Conservation (phyloP, 2,113 vertebrate species). For the Ptychochromis oligacanthus region DNA sequence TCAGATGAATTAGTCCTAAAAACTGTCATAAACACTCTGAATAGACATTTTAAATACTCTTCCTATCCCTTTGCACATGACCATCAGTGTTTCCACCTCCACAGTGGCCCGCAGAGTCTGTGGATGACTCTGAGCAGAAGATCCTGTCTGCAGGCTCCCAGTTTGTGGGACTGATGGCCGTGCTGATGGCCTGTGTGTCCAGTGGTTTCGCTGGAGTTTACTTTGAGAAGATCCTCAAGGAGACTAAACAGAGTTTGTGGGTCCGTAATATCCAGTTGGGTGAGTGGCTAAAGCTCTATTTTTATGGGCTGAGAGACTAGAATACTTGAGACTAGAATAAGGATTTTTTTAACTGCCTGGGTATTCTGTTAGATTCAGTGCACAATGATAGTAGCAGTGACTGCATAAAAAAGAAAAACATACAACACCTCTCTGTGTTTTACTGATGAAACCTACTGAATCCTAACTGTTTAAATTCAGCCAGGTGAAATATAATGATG, state of each 20-base stretch:
- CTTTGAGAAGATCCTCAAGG: conserved; percentile 98
- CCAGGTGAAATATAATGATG: not conserved
- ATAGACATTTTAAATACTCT: not conserved
- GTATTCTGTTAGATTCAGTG: not conserved
- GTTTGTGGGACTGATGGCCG: conserved; percentile 90
- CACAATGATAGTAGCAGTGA: not conserved
- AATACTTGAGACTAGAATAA: not conserved
- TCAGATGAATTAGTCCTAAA: not conserved
- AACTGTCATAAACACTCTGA: no score
- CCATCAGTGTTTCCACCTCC: conserved; percentile 4
- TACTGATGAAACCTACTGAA: no score
- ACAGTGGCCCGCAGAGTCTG: conserved; percentile 89
- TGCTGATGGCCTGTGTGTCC: conserved; percentile 93
- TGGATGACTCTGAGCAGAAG: conserved; percentile 74
- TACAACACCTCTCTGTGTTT: not conserved
- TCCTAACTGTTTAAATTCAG: not conserved
- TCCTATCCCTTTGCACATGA: not conserved
- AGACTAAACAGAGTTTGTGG: conserved; percentile 96
- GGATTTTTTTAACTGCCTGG: not conserved
- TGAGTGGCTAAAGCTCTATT: conserved; percentile 56
- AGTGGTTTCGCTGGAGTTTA: conserved; percentile 98
- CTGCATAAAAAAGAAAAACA: not conserved
- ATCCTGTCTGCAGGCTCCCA: conserved; percentile 85
- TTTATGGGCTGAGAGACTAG: no score
- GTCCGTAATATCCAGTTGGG: conserved; percentile 97